These are phyloP conservation scores for Aptenodytes patagonicus DNA, from an alignment of 2,113 vertebrate species.

Conservation along the genomic window DNA sequence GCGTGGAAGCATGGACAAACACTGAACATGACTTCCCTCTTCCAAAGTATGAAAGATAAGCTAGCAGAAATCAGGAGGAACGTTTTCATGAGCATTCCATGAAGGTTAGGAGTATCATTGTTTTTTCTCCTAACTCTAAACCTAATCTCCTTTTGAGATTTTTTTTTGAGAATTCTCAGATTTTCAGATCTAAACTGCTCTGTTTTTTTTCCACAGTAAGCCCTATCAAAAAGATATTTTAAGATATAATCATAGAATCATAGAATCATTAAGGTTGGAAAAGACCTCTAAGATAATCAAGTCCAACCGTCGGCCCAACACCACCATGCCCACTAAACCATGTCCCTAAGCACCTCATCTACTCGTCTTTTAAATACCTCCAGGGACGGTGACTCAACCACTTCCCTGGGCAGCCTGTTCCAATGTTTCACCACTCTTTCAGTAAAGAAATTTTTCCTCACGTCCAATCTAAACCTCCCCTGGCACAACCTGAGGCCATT, in stretches of 20 bases:
- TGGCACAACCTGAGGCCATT: too few relatives aligned
- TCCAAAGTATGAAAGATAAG: background rate
- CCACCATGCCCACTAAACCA: too few relatives aligned
- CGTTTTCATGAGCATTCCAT: background rate
- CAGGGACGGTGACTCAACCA: too few relatives aligned
- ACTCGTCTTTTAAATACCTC: too few relatives aligned
- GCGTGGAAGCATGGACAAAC: accelerated
- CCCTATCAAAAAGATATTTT: background rate
- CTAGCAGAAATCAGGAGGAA: background rate
- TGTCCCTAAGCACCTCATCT: too few relatives aligned
- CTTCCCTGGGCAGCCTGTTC: too few relatives aligned
- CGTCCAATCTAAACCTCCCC: too few relatives aligned
- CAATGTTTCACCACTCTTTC: too few relatives aligned
- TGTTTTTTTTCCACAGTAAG: background rate
- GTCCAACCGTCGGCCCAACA: too few relatives aligned
- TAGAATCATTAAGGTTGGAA: too few relatives aligned
- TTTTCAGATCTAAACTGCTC: background rate
- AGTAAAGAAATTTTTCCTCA: too few relatives aligned
- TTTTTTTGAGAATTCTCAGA: background rate
- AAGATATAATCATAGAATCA: background rate
- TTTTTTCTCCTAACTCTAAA: background rate
- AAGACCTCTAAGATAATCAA: too few relatives aligned
- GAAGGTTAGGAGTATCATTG: background rate
- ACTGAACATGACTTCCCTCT: background rate
- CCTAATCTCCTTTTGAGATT: background rate